Evolutionary conservation across 2,797 vertebrate genomes (phyloP), one percentile per base, ranked within the genome.

Genomic region (Anguilla megastoma): DNA sequence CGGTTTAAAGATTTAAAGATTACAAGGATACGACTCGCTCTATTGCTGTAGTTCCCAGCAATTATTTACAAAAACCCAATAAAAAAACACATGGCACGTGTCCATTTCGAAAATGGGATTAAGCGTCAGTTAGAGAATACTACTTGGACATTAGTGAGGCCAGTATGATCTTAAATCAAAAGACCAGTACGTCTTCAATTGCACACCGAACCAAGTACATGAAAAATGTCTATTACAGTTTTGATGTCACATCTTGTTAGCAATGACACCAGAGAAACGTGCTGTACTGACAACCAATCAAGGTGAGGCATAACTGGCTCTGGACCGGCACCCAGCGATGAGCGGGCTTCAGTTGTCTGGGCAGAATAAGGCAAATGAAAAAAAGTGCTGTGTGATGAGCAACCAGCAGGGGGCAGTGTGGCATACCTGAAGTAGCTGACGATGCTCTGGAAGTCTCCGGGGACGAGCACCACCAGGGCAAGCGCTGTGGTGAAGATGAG

Each of bases 361-460:
- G 52, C 21, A 63, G 21, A 63, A 63, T 24, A 63, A 0, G 3
- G 21, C 16, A 63, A 63, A 63, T 30, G 0, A 3, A 12, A 10
- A 71, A 10, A 27, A 27, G 66, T 71, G 27, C 30, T 30, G 27
- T 36, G 45, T 1, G 21, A 21, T 16, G 3, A 45, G 76, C 45
- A 21, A 5, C 41, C 50, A 85, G 33, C 16, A 76, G 87, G 41
- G 63, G 48, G 69, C 84, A 27, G 66, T 69, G 4, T 52, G 36
- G 21, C 12, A 88, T 92, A 98, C 97, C 98, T 98, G 94, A 97
- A 96, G 90, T 95, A 97, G 94, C 97, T 98, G 89, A 98, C 95
- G 0, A 98, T 97, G 60, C 91, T 95, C 91, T 95, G 96, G 94
- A 98, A 99, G 93, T 93, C 96, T 88, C 97, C 97, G 0, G 95